Evolutionary conservation across 2,797 vertebrate species (phyloP).

Genomic region (Schizopygopsis pylzovi): DNA sequence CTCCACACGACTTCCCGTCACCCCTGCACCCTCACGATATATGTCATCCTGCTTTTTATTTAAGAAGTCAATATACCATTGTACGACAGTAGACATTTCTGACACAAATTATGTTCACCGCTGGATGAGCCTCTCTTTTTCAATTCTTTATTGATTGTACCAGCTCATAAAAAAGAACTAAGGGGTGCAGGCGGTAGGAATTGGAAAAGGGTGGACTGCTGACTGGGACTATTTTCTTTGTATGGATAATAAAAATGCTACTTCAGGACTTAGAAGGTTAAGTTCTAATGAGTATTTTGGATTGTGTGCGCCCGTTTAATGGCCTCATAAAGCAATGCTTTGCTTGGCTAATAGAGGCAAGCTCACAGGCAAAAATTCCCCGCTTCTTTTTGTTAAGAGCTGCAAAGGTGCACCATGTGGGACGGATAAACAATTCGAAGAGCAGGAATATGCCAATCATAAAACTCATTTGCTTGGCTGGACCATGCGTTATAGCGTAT

Average conservation of each 20-base stretch:
- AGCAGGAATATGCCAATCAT: slow-evolving; percentile 63
- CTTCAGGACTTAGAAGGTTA: slow-evolving; percentile 93
- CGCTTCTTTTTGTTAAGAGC: slow-evolving; percentile 69
- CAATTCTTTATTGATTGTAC: slow-evolving; percentile 92
- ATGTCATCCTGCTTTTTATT: slow-evolving; percentile 73
- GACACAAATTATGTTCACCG: slow-evolving; percentile 86
- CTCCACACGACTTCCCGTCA: slow-evolving; percentile 14
- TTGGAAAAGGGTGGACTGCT: slow-evolving; percentile 73
- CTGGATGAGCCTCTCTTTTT: slow-evolving; percentile 78
- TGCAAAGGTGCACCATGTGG: slow-evolving; percentile 48
- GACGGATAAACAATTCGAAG: slow-evolving; percentile 61
- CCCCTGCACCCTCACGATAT: slow-evolving; percentile 56
- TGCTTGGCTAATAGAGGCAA: slow-evolving; percentile 85
- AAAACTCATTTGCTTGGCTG: slow-evolving; percentile 39
- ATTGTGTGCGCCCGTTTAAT: slow-evolving; percentile 89
- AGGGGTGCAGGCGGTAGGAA: slow-evolving; percentile 54
- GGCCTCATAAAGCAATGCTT: slow-evolving; percentile 80
- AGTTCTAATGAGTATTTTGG: slow-evolving; percentile 94
- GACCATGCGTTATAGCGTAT: slow-evolving; percentile 15
- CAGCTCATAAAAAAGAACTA: slow-evolving; percentile 82
- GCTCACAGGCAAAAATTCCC: slow-evolving; percentile 85
- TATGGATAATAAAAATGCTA: slow-evolving; percentile 91
- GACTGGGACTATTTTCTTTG: slow-evolving; percentile 87
- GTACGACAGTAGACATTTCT: slow-evolving; percentile 76
- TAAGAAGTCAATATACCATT: slow-evolving; percentile 85